Evolutionary conservation across 1,140 invertebrate genomes (phyloP).

Genomic region (Drosophila persimilis): DNA sequence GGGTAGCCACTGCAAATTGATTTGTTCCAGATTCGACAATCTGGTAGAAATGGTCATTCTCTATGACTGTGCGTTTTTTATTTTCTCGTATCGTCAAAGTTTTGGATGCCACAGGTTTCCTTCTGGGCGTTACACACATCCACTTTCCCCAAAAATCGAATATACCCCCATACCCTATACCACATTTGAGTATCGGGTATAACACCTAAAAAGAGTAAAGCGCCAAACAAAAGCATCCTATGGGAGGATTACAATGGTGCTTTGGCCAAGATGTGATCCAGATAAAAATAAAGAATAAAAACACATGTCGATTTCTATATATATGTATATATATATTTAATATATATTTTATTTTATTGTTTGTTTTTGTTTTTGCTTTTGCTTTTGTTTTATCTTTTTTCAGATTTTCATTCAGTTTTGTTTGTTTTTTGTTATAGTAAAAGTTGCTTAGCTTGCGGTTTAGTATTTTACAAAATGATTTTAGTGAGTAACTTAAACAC

Average conservation of each 20-base stretch:
- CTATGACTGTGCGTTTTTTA: too few species aligned
- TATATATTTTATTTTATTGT: constrained; percentile 54
- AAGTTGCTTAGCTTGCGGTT: constrained; percentile 68
- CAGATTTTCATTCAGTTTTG: constrained; percentile 33
- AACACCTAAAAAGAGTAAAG: background rate
- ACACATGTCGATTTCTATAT: constrained; percentile 32
- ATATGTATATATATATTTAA: constrained; percentile 44
- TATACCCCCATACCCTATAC: too few species aligned
- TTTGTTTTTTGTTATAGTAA: constrained; percentile 46
- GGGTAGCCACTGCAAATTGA: too few species aligned
- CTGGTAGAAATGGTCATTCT: too few species aligned
- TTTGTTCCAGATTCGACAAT: too few species aligned
- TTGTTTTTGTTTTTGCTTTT: constrained; percentile 25
- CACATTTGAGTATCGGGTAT: too few species aligned
- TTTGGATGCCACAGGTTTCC: too few species aligned
- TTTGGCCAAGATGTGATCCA: background rate
- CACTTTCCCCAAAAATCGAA: too few species aligned
- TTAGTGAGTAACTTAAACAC: constrained; percentile 64
- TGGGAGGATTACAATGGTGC: background rate
- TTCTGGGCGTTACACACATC: too few species aligned
- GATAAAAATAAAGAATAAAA: constrained; percentile 6
- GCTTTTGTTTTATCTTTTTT: constrained; percentile 24
- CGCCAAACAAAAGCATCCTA: background rate
- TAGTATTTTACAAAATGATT: constrained; percentile 80
- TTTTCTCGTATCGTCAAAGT: too few species aligned